These are phyloP conservation scores for Lycaena phlaeas DNA, from an alignment of 2,888 invertebrate species.

Conservation along the genomic window DNA sequence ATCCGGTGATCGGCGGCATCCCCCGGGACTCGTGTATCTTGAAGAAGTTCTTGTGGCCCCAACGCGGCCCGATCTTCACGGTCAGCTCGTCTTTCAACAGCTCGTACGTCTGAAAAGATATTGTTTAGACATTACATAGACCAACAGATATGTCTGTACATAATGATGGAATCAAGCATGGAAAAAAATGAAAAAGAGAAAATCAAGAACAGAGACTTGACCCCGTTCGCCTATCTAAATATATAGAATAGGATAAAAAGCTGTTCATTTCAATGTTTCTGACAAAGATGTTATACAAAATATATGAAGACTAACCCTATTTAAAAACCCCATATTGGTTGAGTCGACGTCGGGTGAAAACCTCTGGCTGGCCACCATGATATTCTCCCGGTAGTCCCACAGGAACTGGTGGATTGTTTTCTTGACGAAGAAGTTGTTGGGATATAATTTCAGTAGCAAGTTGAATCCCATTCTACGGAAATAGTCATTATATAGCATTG, in stretches of 20 bases:
- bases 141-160: too few species aligned
- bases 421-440: constrained; percentile 63
- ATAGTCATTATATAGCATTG: constrained; percentile 67
- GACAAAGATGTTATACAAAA: background rate
- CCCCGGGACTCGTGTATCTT: constrained; percentile 74
- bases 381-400: constrained; percentile 79
- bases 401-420: constrained; percentile 75
- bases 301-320: constrained; percentile 65
- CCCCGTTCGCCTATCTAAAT: too few species aligned
- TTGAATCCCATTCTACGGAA: constrained; percentile 67
- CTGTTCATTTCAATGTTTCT: background rate
- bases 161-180: background rate
- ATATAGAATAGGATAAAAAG: too few species aligned
- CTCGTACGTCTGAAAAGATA: constrained; percentile 68
- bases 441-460: constrained; percentile 53
- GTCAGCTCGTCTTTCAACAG: constrained; percentile 74
- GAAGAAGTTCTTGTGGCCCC: constrained; percentile 73
- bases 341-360: constrained; percentile 76
- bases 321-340: constrained; percentile 77
- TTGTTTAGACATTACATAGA: too few species aligned
- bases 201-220: too few species aligned
- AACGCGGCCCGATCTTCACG: constrained; percentile 71
- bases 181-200: too few species aligned
- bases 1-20: constrained; percentile 67
- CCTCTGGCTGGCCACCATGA: constrained; percentile 66